Conservation (phyloP, 2,797 vertebrate genomes). For the Argyrosomus regius region DNA sequence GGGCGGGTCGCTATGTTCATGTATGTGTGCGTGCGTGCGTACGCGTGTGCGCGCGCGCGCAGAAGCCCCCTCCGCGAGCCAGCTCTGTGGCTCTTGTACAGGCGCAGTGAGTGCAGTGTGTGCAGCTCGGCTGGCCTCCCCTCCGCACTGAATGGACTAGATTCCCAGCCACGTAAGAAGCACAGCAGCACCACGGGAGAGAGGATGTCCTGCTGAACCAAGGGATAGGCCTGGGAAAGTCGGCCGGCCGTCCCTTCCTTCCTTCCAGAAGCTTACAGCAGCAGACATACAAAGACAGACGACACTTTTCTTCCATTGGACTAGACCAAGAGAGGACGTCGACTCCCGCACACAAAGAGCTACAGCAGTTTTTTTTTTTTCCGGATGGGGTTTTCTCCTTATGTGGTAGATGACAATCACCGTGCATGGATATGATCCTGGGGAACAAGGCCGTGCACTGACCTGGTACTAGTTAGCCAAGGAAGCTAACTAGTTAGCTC, state of each 20-base stretch:
- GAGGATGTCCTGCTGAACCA: constrained; percentile 90
- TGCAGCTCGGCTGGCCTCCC: constrained; percentile 78
- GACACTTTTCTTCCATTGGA: constrained; percentile 58
- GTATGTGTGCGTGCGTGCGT: constrained; percentile 23
- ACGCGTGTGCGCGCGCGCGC: background rate
- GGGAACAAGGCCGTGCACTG: constrained; percentile 83
- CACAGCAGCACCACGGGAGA: constrained; percentile 84
- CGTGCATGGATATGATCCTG: constrained; percentile 81
- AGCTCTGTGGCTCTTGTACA: constrained; percentile 73
- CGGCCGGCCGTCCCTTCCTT: constrained; percentile 84
- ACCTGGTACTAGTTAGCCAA: constrained; percentile 75
- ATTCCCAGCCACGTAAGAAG: constrained; percentile 93
- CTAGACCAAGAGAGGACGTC: constrained; percentile 64
- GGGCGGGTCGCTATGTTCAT: constrained; percentile 64
- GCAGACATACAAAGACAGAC: constrained; percentile 46
- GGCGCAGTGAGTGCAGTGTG: constrained; percentile 83
- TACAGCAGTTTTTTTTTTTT: constrained; percentile 42
- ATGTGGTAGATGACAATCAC: constrained; percentile 74
- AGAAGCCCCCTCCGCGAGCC: constrained; percentile 59
- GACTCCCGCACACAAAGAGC: constrained; percentile 77
- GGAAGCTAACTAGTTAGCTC: constrained; percentile 78
- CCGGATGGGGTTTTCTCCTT: constrained; percentile 74
- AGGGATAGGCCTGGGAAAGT: constrained; percentile 89
- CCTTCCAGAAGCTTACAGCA: constrained; percentile 56
- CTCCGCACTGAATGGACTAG: constrained; percentile 85